phyloP scores from a whole-genome alignment of 2,113 vertebrate species.

The Ageneiosus marmoratus region DNA sequence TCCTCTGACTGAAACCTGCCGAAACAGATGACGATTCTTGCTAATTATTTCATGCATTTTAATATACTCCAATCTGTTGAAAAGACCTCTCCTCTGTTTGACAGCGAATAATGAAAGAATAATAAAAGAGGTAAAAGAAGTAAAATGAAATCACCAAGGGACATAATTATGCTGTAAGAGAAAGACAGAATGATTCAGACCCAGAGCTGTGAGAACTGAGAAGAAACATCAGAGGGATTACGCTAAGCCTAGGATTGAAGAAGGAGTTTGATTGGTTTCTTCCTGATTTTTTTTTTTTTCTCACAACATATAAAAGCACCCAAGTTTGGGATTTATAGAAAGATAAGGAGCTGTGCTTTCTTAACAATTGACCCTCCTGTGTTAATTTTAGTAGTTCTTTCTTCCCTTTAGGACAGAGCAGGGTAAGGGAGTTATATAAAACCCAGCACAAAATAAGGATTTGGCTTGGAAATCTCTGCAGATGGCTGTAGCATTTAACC shows the following conservation, averaged over 20 bases:
- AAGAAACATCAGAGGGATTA: slow-evolving; percentile 50
- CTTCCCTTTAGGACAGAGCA: slow-evolving; percentile 10
- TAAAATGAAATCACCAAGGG: slow-evolving; percentile 27
- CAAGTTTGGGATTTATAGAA: slow-evolving; percentile 33
- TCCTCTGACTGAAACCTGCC: not conserved
- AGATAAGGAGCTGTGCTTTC: slow-evolving; percentile 34
- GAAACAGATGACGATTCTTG: not conserved
- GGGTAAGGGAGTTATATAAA: slow-evolving; percentile 32
- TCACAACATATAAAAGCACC: slow-evolving; percentile 18
- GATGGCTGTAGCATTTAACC: slow-evolving; percentile 27
- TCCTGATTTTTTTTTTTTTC: slow-evolving; percentile 27
- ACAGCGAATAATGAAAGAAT: slow-evolving; percentile 20
- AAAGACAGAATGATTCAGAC: slow-evolving; percentile 35
- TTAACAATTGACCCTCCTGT: slow-evolving; percentile 29
- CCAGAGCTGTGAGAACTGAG: slow-evolving; percentile 29
- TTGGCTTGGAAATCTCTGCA: slow-evolving; percentile 33
- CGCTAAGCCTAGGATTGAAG: slow-evolving; percentile 43
- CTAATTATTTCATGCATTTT: not conserved
- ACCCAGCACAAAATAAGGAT: slow-evolving; percentile 7
- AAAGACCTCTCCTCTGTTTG: not conserved
- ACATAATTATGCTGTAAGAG: slow-evolving; percentile 46
- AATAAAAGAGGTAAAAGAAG: slow-evolving; percentile 8
- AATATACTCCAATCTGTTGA: slow-evolving; percentile 17
- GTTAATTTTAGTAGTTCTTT: slow-evolving; percentile 42
- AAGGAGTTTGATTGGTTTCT: slow-evolving; percentile 47